Evolutionary conservation across 1,140 invertebrate species (phyloP).

Genomic region (Drosophila teissieri): DNA sequence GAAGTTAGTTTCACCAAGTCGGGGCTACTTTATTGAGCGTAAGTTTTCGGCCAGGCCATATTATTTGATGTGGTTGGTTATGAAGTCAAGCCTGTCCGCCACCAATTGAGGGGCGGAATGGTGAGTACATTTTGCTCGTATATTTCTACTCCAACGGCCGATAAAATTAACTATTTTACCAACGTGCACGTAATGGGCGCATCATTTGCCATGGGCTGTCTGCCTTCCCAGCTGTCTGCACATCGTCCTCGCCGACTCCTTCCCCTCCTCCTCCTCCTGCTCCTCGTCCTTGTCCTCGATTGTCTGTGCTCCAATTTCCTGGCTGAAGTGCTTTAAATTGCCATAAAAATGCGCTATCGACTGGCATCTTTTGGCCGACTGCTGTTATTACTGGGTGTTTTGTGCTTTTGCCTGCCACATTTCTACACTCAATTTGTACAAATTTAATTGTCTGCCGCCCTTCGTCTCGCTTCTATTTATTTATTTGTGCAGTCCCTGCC

Average conservation of each 20-base stretch:
- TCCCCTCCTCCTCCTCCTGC: background rate
- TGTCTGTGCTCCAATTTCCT: constrained; percentile 62
- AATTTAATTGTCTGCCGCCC: constrained; percentile 79
- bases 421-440: constrained; percentile 83
- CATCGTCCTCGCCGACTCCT: constrained; percentile 1
- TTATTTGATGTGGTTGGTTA: constrained; percentile 81
- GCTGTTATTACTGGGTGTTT: constrained; percentile 30
- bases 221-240: constrained; percentile 25
- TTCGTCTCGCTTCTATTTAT: constrained; percentile 54
- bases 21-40: constrained; percentile 82
- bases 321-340: constrained; percentile 76
- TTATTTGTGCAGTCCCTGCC: constrained; percentile 42
- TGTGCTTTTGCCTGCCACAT: constrained; percentile 69
- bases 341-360: constrained; percentile 76
- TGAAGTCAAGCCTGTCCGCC: constrained; percentile 47
- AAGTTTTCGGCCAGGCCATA: constrained; percentile 63
- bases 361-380: constrained; percentile 55
- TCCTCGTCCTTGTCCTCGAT: background rate
- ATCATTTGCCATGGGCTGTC: constrained; percentile 68
- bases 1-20: constrained; percentile 76
- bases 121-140: constrained; percentile 65
- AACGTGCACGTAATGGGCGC: constrained; percentile 75
- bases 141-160: constrained; percentile 72
- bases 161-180: constrained; percentile 80
- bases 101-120: constrained; percentile 10